Evolutionary conservation across 2,888 invertebrate species (phyloP).

Genomic region (Acrobasis repandana): DNA sequence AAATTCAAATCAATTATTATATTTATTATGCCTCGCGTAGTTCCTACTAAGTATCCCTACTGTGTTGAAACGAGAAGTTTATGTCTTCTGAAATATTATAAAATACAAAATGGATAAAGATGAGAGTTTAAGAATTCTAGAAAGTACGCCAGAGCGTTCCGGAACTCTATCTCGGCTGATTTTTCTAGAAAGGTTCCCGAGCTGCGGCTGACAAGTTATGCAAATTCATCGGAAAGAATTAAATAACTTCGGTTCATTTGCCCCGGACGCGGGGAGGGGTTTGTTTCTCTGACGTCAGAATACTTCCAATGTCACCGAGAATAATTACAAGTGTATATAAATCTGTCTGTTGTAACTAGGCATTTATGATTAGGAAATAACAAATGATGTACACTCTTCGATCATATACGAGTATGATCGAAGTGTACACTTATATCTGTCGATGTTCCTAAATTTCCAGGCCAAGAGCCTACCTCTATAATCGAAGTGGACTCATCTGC

Average conservation of each 20-base stretch:
- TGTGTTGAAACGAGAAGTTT: too few relatives aligned
- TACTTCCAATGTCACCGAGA: neutral
- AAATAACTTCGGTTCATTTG: conserved; percentile 56
- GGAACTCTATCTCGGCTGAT: neutral
- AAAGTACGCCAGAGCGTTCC: neutral
- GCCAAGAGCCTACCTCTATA: too few relatives aligned
- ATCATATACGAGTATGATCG: too few relatives aligned
- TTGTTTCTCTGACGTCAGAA: conserved; percentile 8
- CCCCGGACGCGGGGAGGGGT: conserved; percentile 37
- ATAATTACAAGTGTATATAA: neutral
- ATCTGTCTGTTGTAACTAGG: neutral
- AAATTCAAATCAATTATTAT: too few relatives aligned
- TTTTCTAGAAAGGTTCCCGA: conserved; percentile 27
- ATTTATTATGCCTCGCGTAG: too few relatives aligned
- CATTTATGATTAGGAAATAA: neutral
- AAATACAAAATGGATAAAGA: neutral
- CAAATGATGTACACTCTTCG: too few relatives aligned
- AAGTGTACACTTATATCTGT: too few relatives aligned
- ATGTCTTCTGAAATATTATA: too few relatives aligned
- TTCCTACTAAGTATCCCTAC: too few relatives aligned
- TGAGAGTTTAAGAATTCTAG: neutral
- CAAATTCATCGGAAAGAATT: conserved; percentile 61
- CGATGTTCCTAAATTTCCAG: too few relatives aligned
- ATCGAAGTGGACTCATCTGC: too few relatives aligned
- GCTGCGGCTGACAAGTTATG: conserved; percentile 64